Conservation (phyloP, 2,888 invertebrate species). For the Lutraria lutraria region DNA sequence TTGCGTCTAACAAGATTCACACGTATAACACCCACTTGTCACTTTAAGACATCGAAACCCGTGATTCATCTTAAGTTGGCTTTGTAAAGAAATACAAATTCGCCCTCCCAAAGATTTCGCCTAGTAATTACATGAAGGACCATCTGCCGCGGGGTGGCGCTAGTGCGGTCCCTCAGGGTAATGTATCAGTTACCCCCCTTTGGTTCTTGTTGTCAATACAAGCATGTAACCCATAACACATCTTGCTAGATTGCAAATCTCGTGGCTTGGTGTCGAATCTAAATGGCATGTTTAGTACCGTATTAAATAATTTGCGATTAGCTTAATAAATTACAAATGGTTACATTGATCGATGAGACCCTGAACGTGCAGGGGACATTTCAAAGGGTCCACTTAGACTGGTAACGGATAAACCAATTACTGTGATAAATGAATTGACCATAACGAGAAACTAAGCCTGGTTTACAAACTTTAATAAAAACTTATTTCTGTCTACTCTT, state of each 20-base stretch:
- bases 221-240: constrained; percentile 22
- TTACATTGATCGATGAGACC: constrained; percentile 43
- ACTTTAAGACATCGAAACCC: constrained; percentile 60
- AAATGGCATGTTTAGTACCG: constrained; percentile 39
- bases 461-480: neutral
- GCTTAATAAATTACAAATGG: constrained; percentile 56
- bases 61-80: constrained; percentile 61
- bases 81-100: constrained; percentile 58
- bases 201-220: constrained; percentile 40
- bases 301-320: constrained; percentile 49
- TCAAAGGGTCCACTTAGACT: neutral
- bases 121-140: constrained; percentile 65
- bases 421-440: neutral
- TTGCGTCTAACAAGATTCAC: constrained; percentile 69
- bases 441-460: neutral
- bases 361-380: neutral
- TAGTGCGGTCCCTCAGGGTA: constrained; percentile 62
- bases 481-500: too few relatives aligned
- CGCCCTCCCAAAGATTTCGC: constrained; percentile 42
- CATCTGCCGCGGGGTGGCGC: constrained; percentile 67
- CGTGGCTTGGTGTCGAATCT: constrained; percentile 35
- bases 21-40: constrained; percentile 66
- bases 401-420: neutral
- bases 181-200: constrained; percentile 64
- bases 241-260: constrained; percentile 23